Evolutionary conservation across 2,888 invertebrate species (phyloP).

Genomic region (Dioctria rufipes): DNA sequence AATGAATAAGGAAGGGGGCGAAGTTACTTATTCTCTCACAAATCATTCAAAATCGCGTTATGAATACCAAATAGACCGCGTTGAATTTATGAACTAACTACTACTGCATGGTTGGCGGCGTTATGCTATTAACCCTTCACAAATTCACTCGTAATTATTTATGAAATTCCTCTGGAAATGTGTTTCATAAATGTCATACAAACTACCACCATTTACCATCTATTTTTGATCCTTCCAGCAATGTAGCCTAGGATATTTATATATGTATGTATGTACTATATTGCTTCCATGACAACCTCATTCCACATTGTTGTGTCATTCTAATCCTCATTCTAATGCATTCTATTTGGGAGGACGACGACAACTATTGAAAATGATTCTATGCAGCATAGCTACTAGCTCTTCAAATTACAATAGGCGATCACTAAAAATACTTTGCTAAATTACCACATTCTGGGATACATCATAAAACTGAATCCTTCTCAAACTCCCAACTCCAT

Average conservation of each 20-base stretch:
- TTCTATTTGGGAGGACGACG: background rate
- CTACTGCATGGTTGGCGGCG: background rate
- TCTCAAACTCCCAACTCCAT: too few relatives aligned
- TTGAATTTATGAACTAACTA: background rate
- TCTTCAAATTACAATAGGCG: constrained; percentile 24
- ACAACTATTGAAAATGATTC: background rate
- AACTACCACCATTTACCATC: constrained; percentile 19
- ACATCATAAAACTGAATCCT: constrained; percentile 16
- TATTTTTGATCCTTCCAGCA: background rate
- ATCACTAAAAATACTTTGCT: constrained; percentile 41
- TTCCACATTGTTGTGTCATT: background rate
- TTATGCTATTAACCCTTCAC: background rate
- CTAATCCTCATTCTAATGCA: background rate
- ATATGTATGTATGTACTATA: background rate
- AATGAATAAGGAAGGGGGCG: background rate
- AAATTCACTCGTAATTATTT: constrained; percentile 46
- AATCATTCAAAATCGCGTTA: constrained; percentile 20
- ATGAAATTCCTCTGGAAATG: constrained; percentile 47
- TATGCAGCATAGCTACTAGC: background rate
- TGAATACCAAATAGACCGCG: constrained; percentile 41
- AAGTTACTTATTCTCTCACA: constrained; percentile 33
- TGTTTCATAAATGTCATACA: constrained; percentile 37
- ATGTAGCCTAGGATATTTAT: too few relatives aligned
- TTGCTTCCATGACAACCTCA: constrained; percentile 22
- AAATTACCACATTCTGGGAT: constrained; percentile 43